A percentile compares a stretch with the other conserved stretches of the same genome.
These are phyloP conservation scores for Calidris pygmaea DNA, from an alignment of 2,113 vertebrate species.

Conservation along the genomic window DNA sequence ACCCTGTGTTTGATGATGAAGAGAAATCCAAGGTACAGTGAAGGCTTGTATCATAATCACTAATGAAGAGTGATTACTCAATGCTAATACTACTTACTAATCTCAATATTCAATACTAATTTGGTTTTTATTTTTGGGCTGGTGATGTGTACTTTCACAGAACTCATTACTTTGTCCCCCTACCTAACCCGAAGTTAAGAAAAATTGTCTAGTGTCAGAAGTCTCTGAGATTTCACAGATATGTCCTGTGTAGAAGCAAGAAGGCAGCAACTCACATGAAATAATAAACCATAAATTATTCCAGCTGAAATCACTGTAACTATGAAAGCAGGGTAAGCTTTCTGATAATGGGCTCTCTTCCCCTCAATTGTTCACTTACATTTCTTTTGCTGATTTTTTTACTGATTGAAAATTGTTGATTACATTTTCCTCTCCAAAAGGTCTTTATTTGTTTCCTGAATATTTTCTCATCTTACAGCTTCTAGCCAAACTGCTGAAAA, in stretches of 20 bases:
- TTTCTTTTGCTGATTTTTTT: neutral
- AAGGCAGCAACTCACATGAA: neutral
- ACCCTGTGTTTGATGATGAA: constrained; percentile 94
- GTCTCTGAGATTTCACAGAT: neutral
- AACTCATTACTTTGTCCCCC: neutral
- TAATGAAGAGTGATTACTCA: neutral
- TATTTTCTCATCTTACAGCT: constrained; percentile 73
- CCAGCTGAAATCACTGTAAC: neutral
- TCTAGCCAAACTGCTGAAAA: constrained; percentile 89
- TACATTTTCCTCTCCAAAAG: neutral
- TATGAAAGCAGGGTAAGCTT: neutral
- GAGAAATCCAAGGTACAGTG: constrained; percentile 88
- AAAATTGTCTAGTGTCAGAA: neutral
- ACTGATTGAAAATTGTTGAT: too few relatives aligned
- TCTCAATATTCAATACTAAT: neutral
- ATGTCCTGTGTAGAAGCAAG: neutral
- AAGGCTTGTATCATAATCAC: neutral
- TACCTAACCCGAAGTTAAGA: neutral
- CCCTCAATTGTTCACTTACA: neutral
- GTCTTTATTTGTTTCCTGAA: neutral
- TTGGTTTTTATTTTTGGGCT: neutral
- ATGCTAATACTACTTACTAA: neutral
- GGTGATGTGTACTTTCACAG: neutral
- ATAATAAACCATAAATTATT: neutral
- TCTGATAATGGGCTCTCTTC: neutral